Percentiles rank a stretch among this genome's conserved stretches.
Conservation (phyloP, 2,888 invertebrate species). For the Sarcophaga caerulescens region DNA sequence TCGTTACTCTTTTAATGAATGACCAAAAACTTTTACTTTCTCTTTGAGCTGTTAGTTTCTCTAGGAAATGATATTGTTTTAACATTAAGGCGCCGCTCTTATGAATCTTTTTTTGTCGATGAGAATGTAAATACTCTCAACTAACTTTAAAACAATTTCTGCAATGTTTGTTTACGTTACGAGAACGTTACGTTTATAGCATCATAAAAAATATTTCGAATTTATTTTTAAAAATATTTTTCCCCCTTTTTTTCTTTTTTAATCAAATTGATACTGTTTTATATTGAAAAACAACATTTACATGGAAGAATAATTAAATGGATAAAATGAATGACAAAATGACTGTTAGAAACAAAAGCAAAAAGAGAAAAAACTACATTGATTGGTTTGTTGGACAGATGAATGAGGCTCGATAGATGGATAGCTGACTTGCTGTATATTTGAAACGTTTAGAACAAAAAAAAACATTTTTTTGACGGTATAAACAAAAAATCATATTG, state of each 20-base stretch:
- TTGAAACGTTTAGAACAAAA: slow-evolving; percentile 21
- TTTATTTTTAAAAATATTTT: slow-evolving; percentile 40
- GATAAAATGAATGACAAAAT: not conserved
- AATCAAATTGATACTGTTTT: slow-evolving; percentile 25
- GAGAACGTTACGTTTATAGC: slow-evolving; percentile 47
- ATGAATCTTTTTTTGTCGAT: no score
- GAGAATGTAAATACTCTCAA: no score
- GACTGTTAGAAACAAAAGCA: not conserved
- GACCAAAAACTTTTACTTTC: no score
- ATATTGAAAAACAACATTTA: not conserved
- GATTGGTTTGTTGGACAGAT: not conserved
- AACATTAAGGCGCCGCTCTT: no score
- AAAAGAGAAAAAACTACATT: not conserved
- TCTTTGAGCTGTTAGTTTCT: no score
- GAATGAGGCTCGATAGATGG: not conserved
- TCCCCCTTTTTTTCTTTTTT: not conserved
- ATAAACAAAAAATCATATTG: slow-evolving; percentile 56
- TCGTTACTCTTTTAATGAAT: no score
- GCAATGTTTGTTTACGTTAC: no score
- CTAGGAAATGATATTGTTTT: no score
- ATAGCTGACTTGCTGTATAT: not conserved
- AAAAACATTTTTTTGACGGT: not conserved
- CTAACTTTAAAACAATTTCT: no score
- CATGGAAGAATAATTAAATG: not conserved
- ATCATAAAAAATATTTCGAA: slow-evolving; percentile 60